phyloP scores from a whole-genome alignment of 2,888 invertebrate genomes.

The Polydesmus complanatus region DNA sequence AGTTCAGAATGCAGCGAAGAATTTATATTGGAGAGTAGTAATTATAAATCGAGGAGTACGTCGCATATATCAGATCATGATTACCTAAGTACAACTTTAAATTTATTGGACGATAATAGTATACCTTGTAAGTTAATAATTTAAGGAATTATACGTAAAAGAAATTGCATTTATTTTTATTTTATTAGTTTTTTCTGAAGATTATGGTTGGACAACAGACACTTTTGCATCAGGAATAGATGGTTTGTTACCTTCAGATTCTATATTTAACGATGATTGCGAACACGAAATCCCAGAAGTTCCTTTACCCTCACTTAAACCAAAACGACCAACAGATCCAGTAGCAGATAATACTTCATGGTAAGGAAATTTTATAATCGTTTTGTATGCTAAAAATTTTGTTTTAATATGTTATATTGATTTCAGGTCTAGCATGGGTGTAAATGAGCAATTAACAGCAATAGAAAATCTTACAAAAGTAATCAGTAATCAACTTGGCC shows the following conservation, averaged over 20 bases:
- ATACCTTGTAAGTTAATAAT: not conserved
- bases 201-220: not conserved
- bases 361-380: not conserved
- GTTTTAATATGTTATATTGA: not conserved
- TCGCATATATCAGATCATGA: conserved; percentile 1
- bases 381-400: not conserved
- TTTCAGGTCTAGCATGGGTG: conserved; percentile 24
- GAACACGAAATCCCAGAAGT: not conserved
- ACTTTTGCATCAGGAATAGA: not conserved
- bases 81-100: conserved; percentile 10
- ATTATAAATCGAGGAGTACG: not conserved
- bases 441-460: conserved; percentile 24
- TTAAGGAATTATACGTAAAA: not conserved
- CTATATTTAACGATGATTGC: not conserved
- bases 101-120: conserved; percentile 6
- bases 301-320: not conserved
- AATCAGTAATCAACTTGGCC: conserved; percentile 26
- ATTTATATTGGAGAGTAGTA: not conserved
- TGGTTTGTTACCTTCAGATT: not conserved
- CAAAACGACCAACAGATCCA: not conserved
- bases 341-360: conserved; percentile 6
- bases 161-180: not conserved
- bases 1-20: conserved; percentile 12
- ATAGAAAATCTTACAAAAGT: conserved; percentile 27
- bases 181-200: not conserved